Conservation (phyloP, 1,140 invertebrate genomes). For the Drosophila malerkotliana region DNA sequence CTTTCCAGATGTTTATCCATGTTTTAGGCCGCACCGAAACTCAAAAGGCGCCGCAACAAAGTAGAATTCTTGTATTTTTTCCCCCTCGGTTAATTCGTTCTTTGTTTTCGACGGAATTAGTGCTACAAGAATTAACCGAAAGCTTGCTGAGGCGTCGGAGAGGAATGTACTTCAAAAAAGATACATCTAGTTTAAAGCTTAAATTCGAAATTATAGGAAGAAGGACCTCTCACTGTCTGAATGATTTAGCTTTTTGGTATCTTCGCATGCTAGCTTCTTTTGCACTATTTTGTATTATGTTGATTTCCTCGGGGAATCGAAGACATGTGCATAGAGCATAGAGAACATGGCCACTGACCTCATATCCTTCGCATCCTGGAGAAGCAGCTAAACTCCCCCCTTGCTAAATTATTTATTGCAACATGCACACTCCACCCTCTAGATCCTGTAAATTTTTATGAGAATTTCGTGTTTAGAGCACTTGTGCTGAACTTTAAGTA, state of each 20-base stretch:
- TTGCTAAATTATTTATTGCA: conserved; percentile 74
- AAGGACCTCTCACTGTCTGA: conserved; percentile 6
- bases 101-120: conserved; percentile 44
- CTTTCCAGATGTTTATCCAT: conserved; percentile 75
- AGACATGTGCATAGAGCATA: conserved; percentile 63
- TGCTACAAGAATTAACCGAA: conserved; percentile 60
- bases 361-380: neutral
- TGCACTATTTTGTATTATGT: conserved; percentile 70
- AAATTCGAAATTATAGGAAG: conserved; percentile 1
- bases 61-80: conserved; percentile 53
- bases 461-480: conserved; percentile 76
- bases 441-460: conserved; percentile 66
- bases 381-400: conserved; percentile 30
- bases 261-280: conserved; percentile 20
- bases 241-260: conserved; percentile 27
- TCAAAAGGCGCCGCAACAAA: conserved; percentile 75
- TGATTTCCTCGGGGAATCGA: conserved; percentile 81
- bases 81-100: conserved; percentile 45
- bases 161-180: neutral
- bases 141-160: conserved; percentile 43
- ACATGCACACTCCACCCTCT: conserved; percentile 55
- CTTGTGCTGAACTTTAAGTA: conserved; percentile 72
- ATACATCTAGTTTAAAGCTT: conserved; percentile 1
- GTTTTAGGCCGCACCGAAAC: conserved; percentile 57
- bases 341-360: conserved; percentile 44